Percentiles rank a stretch among this genome's conserved stretches.
These are phyloP conservation scores for Bombus cullumanus DNA, from an alignment of 1,140 invertebrate genomes.

Conservation along the genomic window DNA sequence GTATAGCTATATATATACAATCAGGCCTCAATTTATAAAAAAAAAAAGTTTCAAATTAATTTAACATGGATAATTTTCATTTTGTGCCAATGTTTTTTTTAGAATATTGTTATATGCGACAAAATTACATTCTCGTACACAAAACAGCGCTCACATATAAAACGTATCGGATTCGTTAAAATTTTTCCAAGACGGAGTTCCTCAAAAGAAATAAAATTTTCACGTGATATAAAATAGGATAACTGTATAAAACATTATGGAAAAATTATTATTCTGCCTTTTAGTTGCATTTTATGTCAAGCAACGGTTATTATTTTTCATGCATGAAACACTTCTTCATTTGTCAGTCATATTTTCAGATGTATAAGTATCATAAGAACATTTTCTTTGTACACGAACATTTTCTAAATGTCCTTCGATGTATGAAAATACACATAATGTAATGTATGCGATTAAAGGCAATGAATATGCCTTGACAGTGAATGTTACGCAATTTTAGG, in stretches of 20 bases:
- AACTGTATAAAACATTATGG: not conserved
- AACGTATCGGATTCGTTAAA: slow-evolving; percentile 2
- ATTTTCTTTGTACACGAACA: slow-evolving; percentile 48
- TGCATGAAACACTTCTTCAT: slow-evolving; percentile 27
- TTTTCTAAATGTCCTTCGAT: slow-evolving; percentile 50
- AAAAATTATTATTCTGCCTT: slow-evolving; percentile 12
- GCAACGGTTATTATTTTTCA: slow-evolving; percentile 32
- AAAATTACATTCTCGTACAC: slow-evolving; percentile 18
- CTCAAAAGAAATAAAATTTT: slow-evolving; percentile 1
- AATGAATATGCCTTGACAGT: slow-evolving; percentile 22
- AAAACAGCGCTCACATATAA: slow-evolving; percentile 6
- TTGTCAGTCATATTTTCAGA: slow-evolving; percentile 16
- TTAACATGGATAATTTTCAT: slow-evolving; percentile 31
- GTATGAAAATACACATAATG: slow-evolving; percentile 52
- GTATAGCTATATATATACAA: slow-evolving; percentile 16
- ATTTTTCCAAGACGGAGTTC: slow-evolving; percentile 2
- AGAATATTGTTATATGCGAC: slow-evolving; percentile 1
- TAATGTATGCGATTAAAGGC: slow-evolving; percentile 21
- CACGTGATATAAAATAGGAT: not conserved
- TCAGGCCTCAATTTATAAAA: slow-evolving; percentile 49
- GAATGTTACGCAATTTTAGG: slow-evolving; percentile 25
- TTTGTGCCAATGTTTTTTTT: slow-evolving; percentile 23
- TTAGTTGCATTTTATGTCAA: slow-evolving; percentile 35
- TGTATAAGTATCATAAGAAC: slow-evolving; percentile 40
- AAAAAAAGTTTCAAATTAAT: slow-evolving; percentile 28